Evolutionary conservation across 2,797 vertebrate genomes (phyloP), one percentile per base, ranked within the genome.

Genomic region (Tarsius wallacei): DNA sequence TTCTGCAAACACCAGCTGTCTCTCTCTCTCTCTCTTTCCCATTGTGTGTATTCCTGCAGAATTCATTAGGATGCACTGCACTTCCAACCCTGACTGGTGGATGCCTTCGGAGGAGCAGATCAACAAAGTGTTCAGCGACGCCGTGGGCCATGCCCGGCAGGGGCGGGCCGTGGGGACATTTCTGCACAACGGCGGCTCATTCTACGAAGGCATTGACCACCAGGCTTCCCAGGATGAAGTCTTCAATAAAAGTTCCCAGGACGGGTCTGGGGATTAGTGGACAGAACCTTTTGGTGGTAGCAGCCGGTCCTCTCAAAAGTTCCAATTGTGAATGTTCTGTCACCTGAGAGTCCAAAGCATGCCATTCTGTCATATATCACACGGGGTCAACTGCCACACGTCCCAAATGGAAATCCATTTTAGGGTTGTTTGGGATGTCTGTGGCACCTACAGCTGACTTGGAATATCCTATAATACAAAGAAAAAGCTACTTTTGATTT

Each of bases 101-200:
- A 99, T 99, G 99, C 99, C 99, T 0, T 99, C 99, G 0, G 99
- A 99, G 97, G 99, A 99, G 98, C 99, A 99, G 98, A 99, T 99
- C 97, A 99, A 99, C 99, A 99, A 99, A 97, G 99, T 99, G 63
- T 99, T 99, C 99, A 99, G 99, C 2, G 99, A 99, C 0, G 99
- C 99, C 0, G 99, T 99, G 33, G 99, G 99, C 26, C 99, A 99
- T 0, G 99, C 99, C 49, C 99, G 99, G 4, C 99, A 99, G 98
- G 99, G 99, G 84, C 99, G 99, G 10, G 99, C 99, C 0, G 99
- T 99, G 85, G 99, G 99, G 53, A 99, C 99, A 24, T 99, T 99
- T 97, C 99, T 99, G 59, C 98, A 99, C 96, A 99, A 99, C 17
- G 99, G 99, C 89, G 99, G 99, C 98, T 99, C 99, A 0, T 99